Evolutionary conservation across 1,140 invertebrate species (phyloP), one percentile per base, ranked within the genome.

Genomic region (Lasaia peninsularis): DNA sequence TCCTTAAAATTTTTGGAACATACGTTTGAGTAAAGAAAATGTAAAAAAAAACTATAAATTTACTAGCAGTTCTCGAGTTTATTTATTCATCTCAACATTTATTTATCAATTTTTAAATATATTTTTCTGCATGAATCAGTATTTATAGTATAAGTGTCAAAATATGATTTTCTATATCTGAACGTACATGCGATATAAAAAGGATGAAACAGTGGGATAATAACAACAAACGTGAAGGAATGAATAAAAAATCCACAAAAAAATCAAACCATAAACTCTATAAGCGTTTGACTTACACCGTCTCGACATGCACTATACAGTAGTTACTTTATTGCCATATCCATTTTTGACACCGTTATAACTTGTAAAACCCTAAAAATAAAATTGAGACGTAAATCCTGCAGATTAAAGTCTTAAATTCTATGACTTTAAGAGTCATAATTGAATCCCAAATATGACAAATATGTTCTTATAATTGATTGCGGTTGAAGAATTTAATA

Each of bases 291-390:
- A 86, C 80, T 88, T 86, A 88, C 83, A 80, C 77, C 67, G 62
- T 71, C 21, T 70, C 61, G 76, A 56, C 71, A 69, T 76, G 69
- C 78, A 84, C 80, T 88, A 88, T 75, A 88, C 86, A 54, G 79
- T 80, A 51, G 86, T 88, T 14, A 88, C 83, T 84, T 80, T 88
- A 81, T 80, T 86, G 65, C 78, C 69, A 52, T 67, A 78, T 73
- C 83, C 86, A 53, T 88, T 86, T 84, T 84, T 88, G 71, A 86
- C 86, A 78, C 78, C 82, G 51, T 86, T 86, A 88, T 88, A 88
- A 79, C 86, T 88, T 83, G 83, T 88, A 78, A 88, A 88, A 20
- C 83, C 86, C 86, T 88, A 88, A 60, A 88, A 88, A 84, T 71
- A 78, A 16, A 78, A 79, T 48, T 65, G 58, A 53, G 11, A 24